Evolutionary conservation across 2,113 vertebrate genomes (phyloP).

Genomic region (Campylorhamphus procurvoides): DNA sequence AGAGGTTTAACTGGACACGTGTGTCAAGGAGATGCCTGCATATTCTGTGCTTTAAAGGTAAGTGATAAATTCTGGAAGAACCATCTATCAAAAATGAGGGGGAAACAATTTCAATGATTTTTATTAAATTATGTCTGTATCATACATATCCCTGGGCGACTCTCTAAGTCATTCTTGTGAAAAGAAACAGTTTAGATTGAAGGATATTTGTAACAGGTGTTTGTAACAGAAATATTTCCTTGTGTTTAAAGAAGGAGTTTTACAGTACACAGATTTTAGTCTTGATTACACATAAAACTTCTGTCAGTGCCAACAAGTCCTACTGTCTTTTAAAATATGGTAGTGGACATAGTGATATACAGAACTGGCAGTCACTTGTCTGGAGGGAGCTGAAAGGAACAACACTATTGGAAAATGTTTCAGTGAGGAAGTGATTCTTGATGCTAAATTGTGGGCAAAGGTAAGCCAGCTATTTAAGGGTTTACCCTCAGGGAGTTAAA

Average conservation of each 20-base stretch:
- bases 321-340: neutral
- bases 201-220: neutral
- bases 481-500: neutral
- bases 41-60: conserved; percentile 99
- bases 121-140: neutral
- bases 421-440: neutral
- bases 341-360: neutral
- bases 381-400: neutral
- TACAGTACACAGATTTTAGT: neutral
- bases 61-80: neutral
- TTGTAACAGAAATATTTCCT: neutral
- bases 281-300: neutral
- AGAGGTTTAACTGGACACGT: conserved; percentile 91
- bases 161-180: neutral
- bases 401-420: neutral
- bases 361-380: neutral
- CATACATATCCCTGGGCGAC: rapidly evolving
- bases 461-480: neutral
- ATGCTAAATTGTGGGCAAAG: neutral
- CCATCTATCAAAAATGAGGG: neutral
- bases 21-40: conserved; percentile 94
- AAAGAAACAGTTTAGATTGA: neutral
- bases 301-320: neutral
- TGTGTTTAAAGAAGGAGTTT: neutral
- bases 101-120: neutral